Base-by-base conservation (phyloP, 2,888 invertebrate genomes). In the Acronicta alni region DNA sequence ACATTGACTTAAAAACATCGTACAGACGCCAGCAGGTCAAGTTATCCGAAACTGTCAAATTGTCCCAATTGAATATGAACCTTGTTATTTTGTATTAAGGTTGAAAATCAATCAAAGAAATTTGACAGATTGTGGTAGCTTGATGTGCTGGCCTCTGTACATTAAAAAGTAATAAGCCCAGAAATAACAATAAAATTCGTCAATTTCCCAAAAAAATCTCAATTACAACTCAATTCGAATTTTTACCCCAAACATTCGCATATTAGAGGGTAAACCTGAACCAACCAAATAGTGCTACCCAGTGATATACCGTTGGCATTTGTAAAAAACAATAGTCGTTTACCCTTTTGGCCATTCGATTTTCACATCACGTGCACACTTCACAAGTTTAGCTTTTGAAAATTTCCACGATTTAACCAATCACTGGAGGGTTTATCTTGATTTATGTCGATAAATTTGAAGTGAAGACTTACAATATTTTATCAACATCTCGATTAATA, bases 381-480 rank as follows among this genome's bases (percentile, higher is more conserved):
- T 81, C 75, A 77, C 82, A 82, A 82, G 83, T 82, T 84, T 72
- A 82, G 82, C 80, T 72, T 77, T 78, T 77, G 76, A 82, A 80
- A 84, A 84, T 82, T 82, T 82, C 70, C 68, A 69, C 71, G 75
- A 78, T 80, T 81, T 82, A 82, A 82, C 46, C 57, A 68, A 75
- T 72, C 75, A 72, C 64, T 44, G 62, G 69, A 67, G 75, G 71
- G 73, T 65, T 62, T 69, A 77, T 65, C 62, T 74, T 75, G 80
- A 81, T 81, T 82, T 82, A 81, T 82, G 72, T 62, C 69, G 46
- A 74, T 77, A 75, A 73, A 47, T 55, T 53, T 52, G 16, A 46
- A 57, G 37, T 45, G 44, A 35, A 52, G 41, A 47, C 44, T 67
- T 49, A 46, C 26, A 35, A n/a, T 39, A 43, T 37, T 53, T 48